These are phyloP conservation scores for Ctenomys sociabilis DNA, from an alignment of 2,113 vertebrate genomes.

Conservation along the genomic window DNA sequence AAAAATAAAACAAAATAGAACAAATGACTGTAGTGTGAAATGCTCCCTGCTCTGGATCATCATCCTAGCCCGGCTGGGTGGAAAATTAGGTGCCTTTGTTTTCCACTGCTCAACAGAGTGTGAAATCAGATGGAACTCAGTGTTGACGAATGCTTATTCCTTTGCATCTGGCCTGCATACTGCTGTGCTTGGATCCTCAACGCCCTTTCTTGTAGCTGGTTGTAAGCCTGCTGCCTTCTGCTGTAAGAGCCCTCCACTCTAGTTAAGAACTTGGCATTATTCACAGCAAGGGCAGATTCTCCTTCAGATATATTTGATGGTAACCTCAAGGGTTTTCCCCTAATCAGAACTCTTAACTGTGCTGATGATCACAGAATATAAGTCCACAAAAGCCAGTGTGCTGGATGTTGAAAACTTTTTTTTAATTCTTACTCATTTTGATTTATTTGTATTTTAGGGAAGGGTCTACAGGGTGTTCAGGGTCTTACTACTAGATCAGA, in stretches of 20 bases:
- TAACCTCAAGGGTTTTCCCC: background rate
- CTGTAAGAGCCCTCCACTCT: conserved; percentile 25
- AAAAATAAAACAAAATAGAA: conserved; percentile 56
- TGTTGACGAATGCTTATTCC: conserved; percentile 66
- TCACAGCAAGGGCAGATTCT: background rate
- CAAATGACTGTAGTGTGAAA: conserved; percentile 64
- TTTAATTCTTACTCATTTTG: too few relatives aligned
- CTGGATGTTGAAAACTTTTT: background rate
- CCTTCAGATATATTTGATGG: background rate
- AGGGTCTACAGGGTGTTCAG: too few relatives aligned
- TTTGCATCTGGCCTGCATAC: background rate
- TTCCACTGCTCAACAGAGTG: background rate
- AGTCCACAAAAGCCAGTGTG: background rate
- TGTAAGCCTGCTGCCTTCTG: background rate
- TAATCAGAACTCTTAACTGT: background rate
- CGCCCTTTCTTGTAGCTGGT: background rate
- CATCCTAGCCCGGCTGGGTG: conserved; percentile 57
- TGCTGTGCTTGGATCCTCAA: background rate
- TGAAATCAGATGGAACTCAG: conserved; percentile 78
- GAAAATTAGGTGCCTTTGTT: conserved; percentile 73
- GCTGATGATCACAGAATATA: background rate
- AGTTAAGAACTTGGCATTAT: conserved; percentile 25
- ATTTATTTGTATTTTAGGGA: too few relatives aligned
- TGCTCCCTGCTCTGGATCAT: background rate
- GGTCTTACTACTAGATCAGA: too few relatives aligned